Base-by-base conservation (phyloP, 2,797 vertebrate genomes). In the Hyperoplus lanceolatus region DNA sequence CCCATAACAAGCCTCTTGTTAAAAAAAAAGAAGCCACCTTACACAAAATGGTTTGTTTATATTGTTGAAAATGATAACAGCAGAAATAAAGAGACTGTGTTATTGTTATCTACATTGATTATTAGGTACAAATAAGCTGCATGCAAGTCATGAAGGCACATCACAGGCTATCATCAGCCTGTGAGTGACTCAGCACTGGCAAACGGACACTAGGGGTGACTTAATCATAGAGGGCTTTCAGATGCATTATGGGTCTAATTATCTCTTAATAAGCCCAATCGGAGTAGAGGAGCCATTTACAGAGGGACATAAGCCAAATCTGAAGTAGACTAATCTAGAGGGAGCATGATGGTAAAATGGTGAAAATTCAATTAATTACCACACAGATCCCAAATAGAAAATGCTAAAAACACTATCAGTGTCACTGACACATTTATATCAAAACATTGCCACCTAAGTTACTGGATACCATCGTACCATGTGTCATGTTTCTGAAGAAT, bases 221-320 rank as follows among this genome's bases (percentile, higher is more conserved):
- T 84, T 70, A 41, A 80, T 74, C 66, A 66, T 62, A 53, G 13
- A 55, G 14, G 42, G 72, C 60, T 53, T 29, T 65, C 76, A 69
- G 70, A 80, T 57, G 55, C 76, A 86, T 73, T 75, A 73, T 49
- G 57, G 68, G 59, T 73, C 29, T 60, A 77, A 80, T 86, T 85
- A 80, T 14, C 50, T 79, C 53, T 78, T 82, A 82, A 73, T 76
- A 63, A 60, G 62, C 53, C 21, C 68, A 55, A 73, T 81, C 12
- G 58, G 43, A 74, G 58, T 9, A 54, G 59, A 75, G 12, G n/a
- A 78, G 65, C 66, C 36, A 46, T 58, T 83, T 14, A 56, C 60
- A 68, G 21, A 70, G 18, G 21, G 46, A 54, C 62, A 21, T 7
- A 45, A 54, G 1, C 42, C 11, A 46, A 12, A 65, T n/a, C 14